Evolutionary conservation across 1,140 invertebrate species (phyloP).

Genomic region (Micrasema longulum): DNA sequence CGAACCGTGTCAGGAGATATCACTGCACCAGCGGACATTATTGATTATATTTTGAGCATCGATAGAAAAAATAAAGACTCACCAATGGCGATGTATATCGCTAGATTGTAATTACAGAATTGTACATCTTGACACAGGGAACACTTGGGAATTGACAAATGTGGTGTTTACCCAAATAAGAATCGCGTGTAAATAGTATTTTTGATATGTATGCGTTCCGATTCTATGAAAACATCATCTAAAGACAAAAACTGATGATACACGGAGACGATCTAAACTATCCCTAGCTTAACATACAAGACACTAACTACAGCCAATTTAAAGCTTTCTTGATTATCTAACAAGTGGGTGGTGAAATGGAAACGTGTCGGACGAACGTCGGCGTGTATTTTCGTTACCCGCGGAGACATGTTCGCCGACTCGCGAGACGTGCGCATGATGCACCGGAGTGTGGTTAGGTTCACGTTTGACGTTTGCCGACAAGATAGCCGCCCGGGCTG

Average conservation of each 20-base stretch:
- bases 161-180: constrained; percentile 8
- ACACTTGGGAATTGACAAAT: constrained; percentile 20
- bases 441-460: constrained; percentile 5
- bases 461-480: no score
- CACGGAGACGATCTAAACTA: constrained; percentile 50
- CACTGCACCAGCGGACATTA: no score
- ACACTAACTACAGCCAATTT: constrained; percentile 55
- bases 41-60: no score
- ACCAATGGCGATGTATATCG: no score
- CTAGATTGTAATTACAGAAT: no score
- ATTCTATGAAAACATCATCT: constrained; percentile 47
- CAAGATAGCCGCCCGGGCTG: no score
- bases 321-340: constrained; percentile 56
- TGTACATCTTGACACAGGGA: background rate
- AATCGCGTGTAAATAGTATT: constrained; percentile 21
- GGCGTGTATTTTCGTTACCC: background rate
- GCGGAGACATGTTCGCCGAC: constrained; percentile 1
- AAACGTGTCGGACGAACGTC: constrained; percentile 19
- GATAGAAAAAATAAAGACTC: no score
- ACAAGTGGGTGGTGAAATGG: constrained; percentile 45
- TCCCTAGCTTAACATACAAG: constrained; percentile 54
- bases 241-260: constrained; percentile 46
- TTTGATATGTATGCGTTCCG: background rate
- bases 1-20: no score
- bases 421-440: constrained; percentile 9